Percentiles rank a stretch among this genome's conserved stretches.
These are phyloP conservation scores for Theodoxus fluviatilis DNA, from an alignment of 2,888 invertebrate species.

Conservation along the genomic window DNA sequence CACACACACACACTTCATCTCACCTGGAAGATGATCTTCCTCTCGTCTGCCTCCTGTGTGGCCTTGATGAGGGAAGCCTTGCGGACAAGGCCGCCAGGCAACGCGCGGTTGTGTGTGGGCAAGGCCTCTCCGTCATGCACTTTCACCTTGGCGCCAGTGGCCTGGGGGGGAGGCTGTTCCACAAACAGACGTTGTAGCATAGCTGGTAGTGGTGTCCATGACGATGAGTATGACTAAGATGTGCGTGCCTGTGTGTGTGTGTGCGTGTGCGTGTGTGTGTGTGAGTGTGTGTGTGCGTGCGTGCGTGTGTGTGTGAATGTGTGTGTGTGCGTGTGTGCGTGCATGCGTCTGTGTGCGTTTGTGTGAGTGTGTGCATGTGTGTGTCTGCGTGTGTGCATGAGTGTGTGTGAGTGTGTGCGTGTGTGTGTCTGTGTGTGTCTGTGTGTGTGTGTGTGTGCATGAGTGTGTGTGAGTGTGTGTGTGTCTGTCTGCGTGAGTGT, in stretches of 20 bases:
- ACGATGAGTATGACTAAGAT: no score
- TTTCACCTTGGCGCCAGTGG: constrained; percentile 39
- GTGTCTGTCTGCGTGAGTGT: not conserved
- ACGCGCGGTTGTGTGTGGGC: constrained; percentile 40
- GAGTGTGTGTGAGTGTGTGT: not conserved
- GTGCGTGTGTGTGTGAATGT: not conserved
- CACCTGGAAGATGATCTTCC: constrained; percentile 57
- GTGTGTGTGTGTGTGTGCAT: not conserved
- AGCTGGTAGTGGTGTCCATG: no score
- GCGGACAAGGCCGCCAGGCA: constrained; percentile 29
- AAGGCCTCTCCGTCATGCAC: constrained; percentile 40
- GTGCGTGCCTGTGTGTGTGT: constrained; percentile 3
- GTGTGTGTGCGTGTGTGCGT: not conserved
- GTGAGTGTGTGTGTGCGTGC: not conserved
- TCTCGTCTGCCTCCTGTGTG: constrained; percentile 53
- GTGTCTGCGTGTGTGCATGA: not conserved
- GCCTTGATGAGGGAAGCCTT: constrained; percentile 53
- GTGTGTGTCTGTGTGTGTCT: not conserved
- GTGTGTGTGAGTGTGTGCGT: not conserved
- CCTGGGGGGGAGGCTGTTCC: constrained; percentile 45
- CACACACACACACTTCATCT: not conserved
- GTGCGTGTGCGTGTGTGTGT: not conserved
- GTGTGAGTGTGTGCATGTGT: not conserved
- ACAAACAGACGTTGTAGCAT: no score
- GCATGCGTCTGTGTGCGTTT: not conserved